A percentile compares a stretch with the other conserved stretches of the same genome.
phyloP scores from a whole-genome alignment of 2,113 vertebrate species.

The Camelus dromedarius region DNA sequence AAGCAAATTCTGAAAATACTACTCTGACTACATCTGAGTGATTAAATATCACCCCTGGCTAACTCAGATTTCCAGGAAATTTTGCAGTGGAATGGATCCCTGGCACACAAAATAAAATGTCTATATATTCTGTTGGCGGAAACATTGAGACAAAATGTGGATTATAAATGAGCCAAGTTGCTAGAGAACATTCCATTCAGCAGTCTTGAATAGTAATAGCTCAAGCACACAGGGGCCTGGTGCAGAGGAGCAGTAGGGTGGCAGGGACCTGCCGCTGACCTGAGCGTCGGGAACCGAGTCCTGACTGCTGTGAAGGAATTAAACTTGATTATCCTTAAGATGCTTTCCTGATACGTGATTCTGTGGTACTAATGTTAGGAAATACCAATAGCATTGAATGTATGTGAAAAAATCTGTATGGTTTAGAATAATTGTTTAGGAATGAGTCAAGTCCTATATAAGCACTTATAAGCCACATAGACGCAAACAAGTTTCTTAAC shows the following conservation, averaged over 20 bases:
- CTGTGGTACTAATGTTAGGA: background rate
- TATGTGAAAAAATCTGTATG: background rate
- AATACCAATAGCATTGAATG: background rate
- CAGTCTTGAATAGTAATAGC: background rate
- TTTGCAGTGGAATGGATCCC: background rate
- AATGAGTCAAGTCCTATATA: background rate
- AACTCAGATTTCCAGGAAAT: conserved; percentile 2
- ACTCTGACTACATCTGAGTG: background rate
- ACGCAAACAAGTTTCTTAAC: background rate
- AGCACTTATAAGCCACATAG: background rate
- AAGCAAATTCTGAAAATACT: conserved; percentile 38
- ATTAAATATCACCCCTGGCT: background rate
- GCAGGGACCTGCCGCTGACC: background rate
- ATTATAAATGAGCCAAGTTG: background rate
- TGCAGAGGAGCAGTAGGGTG: background rate
- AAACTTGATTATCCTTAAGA: background rate
- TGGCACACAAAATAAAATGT: background rate
- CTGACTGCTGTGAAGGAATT: background rate
- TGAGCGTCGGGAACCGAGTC: background rate
- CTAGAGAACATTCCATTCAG: background rate
- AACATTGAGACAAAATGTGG: background rate
- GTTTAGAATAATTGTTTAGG: background rate
- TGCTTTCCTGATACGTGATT: background rate
- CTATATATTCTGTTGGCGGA: background rate
- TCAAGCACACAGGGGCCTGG: background rate